Conservation (phyloP, 30 jellyfish, hydroid and myxozoan genomes). For the Aurelia aurita complex sp. Pacific region DNA sequence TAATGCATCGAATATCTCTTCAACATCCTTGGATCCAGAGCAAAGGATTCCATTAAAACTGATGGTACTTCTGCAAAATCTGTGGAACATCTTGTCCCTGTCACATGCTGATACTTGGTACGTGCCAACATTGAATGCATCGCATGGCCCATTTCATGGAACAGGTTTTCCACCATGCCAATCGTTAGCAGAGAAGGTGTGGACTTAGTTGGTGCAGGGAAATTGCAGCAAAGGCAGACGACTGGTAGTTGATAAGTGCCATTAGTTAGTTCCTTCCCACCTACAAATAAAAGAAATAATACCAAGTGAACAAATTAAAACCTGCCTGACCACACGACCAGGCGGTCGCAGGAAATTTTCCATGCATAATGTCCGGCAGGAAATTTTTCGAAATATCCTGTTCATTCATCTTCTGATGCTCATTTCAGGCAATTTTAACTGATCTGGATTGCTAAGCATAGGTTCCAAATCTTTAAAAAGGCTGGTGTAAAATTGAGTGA, state of each 20-base stretch:
- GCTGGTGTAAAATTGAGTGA: no score
- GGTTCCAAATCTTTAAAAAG: no score
- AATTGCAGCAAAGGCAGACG: conserved; percentile 81
- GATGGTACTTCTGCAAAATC: conserved; percentile 98
- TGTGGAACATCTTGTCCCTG: conserved; percentile 95
- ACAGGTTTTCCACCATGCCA: conserved; percentile 86
- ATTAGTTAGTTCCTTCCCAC: conserved; percentile 80
- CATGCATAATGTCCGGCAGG: no score
- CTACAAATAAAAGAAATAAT: conserved; percentile 11
- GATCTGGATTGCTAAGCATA: no score
- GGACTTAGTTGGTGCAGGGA: conserved; percentile 66
- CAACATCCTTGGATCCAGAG: conserved; percentile 80
- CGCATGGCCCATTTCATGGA: conserved; percentile 98
- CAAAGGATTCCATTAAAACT: conserved; percentile 86
- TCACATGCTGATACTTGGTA: conserved; percentile 87
- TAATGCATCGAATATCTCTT: conserved; percentile 77
- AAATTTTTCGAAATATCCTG: no score
- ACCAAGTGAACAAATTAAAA: no score
- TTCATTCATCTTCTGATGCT: no score
- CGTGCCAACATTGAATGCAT: conserved; percentile 97
- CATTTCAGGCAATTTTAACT: no score
- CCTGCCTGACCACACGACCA: no score
- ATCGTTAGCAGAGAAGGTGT: conserved; percentile 79
- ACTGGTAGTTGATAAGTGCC: conserved; percentile 90
- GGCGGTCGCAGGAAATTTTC: no score